Base-by-base conservation (phyloP, 2,888 invertebrate species). In the Pherbina coryleti region DNA sequence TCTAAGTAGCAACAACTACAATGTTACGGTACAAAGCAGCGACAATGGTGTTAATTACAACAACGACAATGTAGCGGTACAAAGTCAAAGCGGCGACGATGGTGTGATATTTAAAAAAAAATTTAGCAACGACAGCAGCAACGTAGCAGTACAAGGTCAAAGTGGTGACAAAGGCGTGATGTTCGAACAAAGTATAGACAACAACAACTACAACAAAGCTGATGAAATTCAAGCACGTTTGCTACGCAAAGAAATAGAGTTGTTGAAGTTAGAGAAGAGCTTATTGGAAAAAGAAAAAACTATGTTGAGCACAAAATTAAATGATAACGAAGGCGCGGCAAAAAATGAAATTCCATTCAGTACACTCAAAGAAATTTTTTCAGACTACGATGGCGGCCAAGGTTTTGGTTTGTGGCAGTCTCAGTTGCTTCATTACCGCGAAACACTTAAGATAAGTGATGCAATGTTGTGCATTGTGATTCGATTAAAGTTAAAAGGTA, bases 321-420 rank as follows among this genome's bases (percentile, higher is more conserved):
- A 2, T n/a, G 55, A 22, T 1, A 8, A 22, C 17, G 55, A 55
- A 55, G 22, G 19, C 11, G 17, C 55, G 22, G 28, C 28, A 53
- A 53, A 5, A 14, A 53, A 53, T 17, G 17, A 11, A 70, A 25
- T 70, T 22, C 53, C 70, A 0, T 74, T 74, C n/a, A 44, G 62
- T 17, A 62, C 74, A 2, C 8, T 74, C 2, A 62, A 64, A 22
- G 62, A 51, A 7, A 22, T 74, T 11, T 62, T 74, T 17, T 49
- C 74, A 3, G 51, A 49, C 3, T 74, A 74, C 53, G 64, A 64
- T 22, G 74, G 74, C 7, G 74, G 74, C n/a, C 28, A 66, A 14
- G 74, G 74, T 22, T 74, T 74, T 22, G 53, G 19, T 34, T 28
- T 17, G 8, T 74, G 74, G 74, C 31, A 11, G 5, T 28, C 28